These are phyloP conservation scores for Bombus superbus DNA, from an alignment of 1,140 invertebrate genomes.

Conservation along the genomic window DNA sequence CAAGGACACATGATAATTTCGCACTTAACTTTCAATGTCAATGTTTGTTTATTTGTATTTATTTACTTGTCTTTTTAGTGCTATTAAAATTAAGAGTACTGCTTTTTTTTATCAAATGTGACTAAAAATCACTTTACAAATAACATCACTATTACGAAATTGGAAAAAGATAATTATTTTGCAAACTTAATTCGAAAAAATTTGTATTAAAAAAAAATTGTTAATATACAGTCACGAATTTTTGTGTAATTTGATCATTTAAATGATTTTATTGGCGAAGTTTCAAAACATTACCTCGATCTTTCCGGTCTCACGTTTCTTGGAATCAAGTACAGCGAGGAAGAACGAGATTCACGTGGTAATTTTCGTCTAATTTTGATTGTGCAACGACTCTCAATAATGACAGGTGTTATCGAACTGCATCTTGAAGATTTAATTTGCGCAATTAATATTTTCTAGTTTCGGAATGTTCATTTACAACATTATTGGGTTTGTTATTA, in stretches of 20 bases:
- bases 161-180: not conserved
- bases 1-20: not conserved
- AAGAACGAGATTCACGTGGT: not conserved
- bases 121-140: not conserved
- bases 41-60: not conserved
- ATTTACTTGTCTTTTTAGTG: not conserved
- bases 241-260: too few species aligned
- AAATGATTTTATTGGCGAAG: not conserved
- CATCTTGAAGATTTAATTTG: not conserved
- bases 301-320: not conserved
- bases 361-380: not conserved
- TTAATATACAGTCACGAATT: not conserved
- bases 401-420: conserved; percentile 17
- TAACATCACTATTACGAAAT: not conserved
- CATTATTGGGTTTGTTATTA: not conserved
- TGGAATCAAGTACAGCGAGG: not conserved
- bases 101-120: not conserved
- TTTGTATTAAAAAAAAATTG: not conserved
- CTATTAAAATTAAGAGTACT: not conserved
- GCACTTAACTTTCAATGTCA: not conserved
- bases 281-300: conserved; percentile 7
- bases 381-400: conserved; percentile 3
- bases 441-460: not conserved
- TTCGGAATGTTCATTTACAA: not conserved
- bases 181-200: not conserved